These are phyloP conservation scores for Antheraea yamamai DNA, from an alignment of 2,888 invertebrate genomes.

Conservation along the genomic window DNA sequence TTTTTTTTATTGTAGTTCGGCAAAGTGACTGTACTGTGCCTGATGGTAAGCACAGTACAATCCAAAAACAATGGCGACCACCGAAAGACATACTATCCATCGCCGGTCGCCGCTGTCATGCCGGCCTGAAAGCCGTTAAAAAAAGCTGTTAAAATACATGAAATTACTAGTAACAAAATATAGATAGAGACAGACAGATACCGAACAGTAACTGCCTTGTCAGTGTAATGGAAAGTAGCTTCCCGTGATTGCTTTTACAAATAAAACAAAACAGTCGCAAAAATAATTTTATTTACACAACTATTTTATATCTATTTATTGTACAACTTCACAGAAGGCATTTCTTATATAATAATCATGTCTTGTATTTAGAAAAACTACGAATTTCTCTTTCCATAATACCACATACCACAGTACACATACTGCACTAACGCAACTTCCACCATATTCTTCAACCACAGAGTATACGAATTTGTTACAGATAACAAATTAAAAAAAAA, in stretches of 20 bases:
- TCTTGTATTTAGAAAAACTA: conserved; percentile 5
- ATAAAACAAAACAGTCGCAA: neutral
- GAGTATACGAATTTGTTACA: too few species aligned
- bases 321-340: conserved; percentile 57
- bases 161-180: too few species aligned
- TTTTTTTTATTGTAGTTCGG: too few species aligned
- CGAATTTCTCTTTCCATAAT: neutral
- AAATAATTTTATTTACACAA: conserved; percentile 1
- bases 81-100: too few species aligned
- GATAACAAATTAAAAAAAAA: too few species aligned
- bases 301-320: conserved; percentile 40
- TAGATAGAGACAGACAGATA: neutral
- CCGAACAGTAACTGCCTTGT: neutral
- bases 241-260: neutral
- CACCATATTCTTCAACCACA: neutral
- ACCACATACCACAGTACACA: neutral
- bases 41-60: too few species aligned
- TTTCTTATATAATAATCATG: conserved; percentile 27
- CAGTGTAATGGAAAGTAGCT: neutral
- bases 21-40: too few species aligned
- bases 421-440: neutral
- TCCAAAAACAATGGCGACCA: too few species aligned
- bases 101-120: too few species aligned
- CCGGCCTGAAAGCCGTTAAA: too few species aligned
- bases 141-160: too few species aligned